Evolutionary conservation across 2,113 vertebrate genomes (phyloP).

Genomic region (Suricata suricatta): DNA sequence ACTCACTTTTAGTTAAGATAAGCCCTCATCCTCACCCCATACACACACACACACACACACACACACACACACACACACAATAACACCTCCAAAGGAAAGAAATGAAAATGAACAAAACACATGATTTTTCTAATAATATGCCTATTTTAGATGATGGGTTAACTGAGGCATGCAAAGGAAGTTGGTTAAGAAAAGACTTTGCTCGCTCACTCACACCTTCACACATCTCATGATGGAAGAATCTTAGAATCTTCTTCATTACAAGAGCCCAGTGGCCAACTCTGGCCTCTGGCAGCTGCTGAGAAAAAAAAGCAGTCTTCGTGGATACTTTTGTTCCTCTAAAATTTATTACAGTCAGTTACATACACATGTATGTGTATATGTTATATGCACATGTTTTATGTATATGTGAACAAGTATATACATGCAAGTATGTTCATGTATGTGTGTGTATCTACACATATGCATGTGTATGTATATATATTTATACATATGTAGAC

Average conservation of each 20-base stretch:
- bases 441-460: fast-evolving
- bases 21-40: too few species aligned
- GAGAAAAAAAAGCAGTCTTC: background rate
- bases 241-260: background rate
- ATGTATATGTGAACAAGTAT: background rate
- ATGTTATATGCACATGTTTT: background rate
- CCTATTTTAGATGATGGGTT: background rate
- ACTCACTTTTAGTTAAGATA: background rate
- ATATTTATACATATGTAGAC: background rate
- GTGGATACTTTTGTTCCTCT: background rate
- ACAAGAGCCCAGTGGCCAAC: background rate
- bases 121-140: background rate
- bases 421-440: background rate
- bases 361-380: too few species aligned
- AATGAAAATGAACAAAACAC: background rate
- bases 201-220: background rate
- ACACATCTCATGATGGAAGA: background rate
- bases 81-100: background rate
- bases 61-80: background rate
- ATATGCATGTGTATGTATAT: background rate
- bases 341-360: background rate
- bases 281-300: background rate
- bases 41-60: background rate
- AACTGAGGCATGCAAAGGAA: background rate
- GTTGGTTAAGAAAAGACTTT: background rate